Evolutionary conservation across 2,888 invertebrate genomes (phyloP).

Genomic region (Aproaerema taeniolella): DNA sequence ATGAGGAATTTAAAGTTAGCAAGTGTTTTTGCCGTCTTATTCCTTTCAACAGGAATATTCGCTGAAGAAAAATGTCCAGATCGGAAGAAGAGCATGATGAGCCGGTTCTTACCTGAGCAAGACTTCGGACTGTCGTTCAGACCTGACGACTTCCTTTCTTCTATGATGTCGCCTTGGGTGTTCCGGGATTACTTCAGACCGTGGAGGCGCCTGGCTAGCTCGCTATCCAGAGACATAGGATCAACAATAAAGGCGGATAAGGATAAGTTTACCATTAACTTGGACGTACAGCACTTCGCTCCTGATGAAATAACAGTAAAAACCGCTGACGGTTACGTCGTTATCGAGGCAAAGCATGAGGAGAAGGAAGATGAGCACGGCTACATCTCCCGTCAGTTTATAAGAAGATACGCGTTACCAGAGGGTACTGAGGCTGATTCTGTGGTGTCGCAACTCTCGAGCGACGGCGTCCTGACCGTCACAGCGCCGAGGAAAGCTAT

Average conservation of each 20-base stretch:
- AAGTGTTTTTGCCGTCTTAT: conserved; percentile 2
- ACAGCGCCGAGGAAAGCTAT: conserved; percentile 71
- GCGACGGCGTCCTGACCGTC: conserved; percentile 84
- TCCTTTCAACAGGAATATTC: conserved; percentile 6
- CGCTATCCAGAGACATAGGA: conserved; percentile 57
- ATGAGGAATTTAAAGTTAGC: conserved; percentile 9
- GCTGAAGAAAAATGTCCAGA: conserved; percentile 5
- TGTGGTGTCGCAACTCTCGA: conserved; percentile 82
- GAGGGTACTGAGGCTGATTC: conserved; percentile 81
- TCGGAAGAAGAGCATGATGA: neutral
- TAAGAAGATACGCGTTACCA: conserved; percentile 83
- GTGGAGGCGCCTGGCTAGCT: conserved; percentile 50
- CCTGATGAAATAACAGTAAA: conserved; percentile 86
- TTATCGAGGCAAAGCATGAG: conserved; percentile 86
- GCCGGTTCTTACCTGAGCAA: conserved; percentile 36
- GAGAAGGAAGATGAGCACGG: conserved; percentile 86
- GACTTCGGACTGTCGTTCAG: conserved; percentile 60
- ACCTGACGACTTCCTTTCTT: conserved; percentile 53
- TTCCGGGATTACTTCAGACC: conserved; percentile 47
- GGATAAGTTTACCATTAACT: conserved; percentile 78
- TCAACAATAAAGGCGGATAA: conserved; percentile 68
- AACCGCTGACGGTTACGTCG: conserved; percentile 80
- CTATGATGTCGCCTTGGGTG: conserved; percentile 24
- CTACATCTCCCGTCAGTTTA: conserved; percentile 82
- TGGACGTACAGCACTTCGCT: conserved; percentile 85